Evolutionary conservation across 2,797 vertebrate genomes (phyloP).

Genomic region (Microctenopoma lineatum): DNA sequence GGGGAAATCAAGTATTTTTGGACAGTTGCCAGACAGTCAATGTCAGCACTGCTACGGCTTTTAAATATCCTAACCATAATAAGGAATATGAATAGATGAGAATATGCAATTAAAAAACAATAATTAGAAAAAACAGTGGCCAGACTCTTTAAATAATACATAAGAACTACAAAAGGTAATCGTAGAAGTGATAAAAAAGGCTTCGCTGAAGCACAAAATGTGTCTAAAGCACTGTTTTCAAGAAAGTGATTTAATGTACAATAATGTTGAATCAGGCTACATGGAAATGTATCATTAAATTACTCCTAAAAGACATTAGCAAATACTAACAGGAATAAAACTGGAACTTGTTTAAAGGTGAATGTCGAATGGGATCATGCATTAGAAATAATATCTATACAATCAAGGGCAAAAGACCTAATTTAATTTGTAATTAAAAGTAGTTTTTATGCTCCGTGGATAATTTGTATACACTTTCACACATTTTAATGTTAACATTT

Average conservation of each 20-base stretch:
- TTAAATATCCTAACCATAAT: neutral
- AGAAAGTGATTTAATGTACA: constrained; percentile 6
- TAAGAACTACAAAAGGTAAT: constrained; percentile 3
- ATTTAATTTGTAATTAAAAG: constrained; percentile 7
- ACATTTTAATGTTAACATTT: constrained; percentile 9
- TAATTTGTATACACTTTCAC: constrained; percentile 3
- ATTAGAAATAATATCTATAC: neutral
- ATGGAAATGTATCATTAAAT: constrained; percentile 15
- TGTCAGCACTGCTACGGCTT: too few species aligned
- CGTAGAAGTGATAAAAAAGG: constrained; percentile 22
- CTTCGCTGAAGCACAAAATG: constrained; percentile 13
- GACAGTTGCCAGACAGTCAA: too few species aligned
- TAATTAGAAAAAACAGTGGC: neutral
- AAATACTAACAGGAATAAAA: neutral
- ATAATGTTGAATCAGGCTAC: neutral
- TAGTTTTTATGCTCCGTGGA: neutral
- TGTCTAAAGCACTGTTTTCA: constrained; percentile 13
- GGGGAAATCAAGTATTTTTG: too few species aligned
- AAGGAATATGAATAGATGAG: neutral
- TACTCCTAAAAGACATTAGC: constrained; percentile 4
- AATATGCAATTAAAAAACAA: neutral
- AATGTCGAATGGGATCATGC: constrained; percentile 5
- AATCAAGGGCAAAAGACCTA: constrained; percentile 33
- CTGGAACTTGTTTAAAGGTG: constrained; percentile 1
- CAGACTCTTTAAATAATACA: too few species aligned